Evolutionary conservation across 2,797 vertebrate species (phyloP).

Genomic region (Nannoperca obscura): DNA sequence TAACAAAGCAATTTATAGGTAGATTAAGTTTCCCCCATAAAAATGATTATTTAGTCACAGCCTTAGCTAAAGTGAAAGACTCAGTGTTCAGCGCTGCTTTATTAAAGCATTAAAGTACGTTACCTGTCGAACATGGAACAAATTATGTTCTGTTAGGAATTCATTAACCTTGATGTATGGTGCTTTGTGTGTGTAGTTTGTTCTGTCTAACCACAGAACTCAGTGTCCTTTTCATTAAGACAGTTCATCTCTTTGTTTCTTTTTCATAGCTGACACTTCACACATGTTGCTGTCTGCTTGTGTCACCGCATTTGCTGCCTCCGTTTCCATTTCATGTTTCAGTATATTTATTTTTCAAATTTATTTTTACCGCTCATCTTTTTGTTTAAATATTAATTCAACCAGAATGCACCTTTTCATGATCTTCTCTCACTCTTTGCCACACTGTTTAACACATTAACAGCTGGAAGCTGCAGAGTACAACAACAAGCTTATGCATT

Average conservation of each 20-base stretch:
- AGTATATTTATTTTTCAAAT: not conserved
- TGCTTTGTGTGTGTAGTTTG: slow-evolving; percentile 10
- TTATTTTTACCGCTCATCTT: not conserved
- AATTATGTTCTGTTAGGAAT: slow-evolving; percentile 72
- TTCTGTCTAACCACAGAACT: slow-evolving; percentile 4
- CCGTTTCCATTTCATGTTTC: not conserved
- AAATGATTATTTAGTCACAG: slow-evolving; percentile 71
- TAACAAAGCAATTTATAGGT: slow-evolving; percentile 77
- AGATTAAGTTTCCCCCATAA: slow-evolving; percentile 79
- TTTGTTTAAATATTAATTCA: not conserved
- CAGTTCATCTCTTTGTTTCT: slow-evolving; percentile 5
- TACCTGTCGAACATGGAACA: slow-evolving; percentile 69
- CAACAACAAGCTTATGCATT: not conserved
- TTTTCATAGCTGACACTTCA: not conserved
- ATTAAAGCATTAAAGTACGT: slow-evolving; percentile 74
- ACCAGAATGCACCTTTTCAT: not conserved
- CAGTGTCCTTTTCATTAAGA: slow-evolving; percentile 3
- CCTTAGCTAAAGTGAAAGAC: slow-evolving; percentile 63
- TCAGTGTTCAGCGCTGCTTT: slow-evolving; percentile 65
- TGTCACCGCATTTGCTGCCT: not conserved
- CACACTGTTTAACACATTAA: not conserved
- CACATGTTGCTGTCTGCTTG: not conserved
- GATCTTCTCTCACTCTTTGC: not conserved
- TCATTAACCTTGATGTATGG: slow-evolving; percentile 72
- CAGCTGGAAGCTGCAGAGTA: slow-evolving; percentile 1